Evolutionary conservation across 2,113 vertebrate species (phyloP).

Genomic region (Eretmochelys imbricata): DNA sequence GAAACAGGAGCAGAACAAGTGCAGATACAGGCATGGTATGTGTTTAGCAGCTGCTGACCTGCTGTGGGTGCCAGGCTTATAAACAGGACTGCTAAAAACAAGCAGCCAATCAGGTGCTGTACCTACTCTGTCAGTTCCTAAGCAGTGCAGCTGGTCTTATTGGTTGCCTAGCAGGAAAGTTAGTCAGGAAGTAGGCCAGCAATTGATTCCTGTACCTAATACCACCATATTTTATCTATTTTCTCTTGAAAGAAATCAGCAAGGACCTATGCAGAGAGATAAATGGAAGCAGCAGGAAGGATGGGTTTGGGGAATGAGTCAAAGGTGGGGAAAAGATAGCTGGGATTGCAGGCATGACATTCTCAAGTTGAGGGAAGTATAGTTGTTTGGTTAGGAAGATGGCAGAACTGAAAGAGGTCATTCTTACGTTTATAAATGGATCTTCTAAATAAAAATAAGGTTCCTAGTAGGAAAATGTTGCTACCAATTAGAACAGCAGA

Average conservation of each 20-base stretch:
- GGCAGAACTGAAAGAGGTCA: background rate
- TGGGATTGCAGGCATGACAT: background rate
- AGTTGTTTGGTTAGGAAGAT: background rate
- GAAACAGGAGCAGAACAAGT: background rate
- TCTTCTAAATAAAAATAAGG: background rate
- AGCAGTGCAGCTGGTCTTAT: background rate
- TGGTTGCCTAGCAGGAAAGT: background rate
- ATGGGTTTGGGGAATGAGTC: background rate
- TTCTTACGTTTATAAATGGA: background rate
- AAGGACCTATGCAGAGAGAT: background rate
- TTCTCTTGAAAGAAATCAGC: background rate
- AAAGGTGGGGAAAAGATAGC: background rate
- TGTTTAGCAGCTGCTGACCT: background rate
- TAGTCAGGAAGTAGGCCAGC: background rate
- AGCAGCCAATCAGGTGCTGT: background rate
- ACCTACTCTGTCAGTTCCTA: background rate
- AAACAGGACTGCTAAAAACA: background rate
- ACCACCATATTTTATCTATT: background rate
- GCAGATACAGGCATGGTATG: background rate
- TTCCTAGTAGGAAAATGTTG: background rate
- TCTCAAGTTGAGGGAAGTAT: background rate
- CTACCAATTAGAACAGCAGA: background rate
- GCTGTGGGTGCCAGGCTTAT: background rate
- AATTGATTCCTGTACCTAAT: background rate
- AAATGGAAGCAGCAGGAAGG: background rate